These are phyloP conservation scores for Herminia tarsipennalis DNA, from an alignment of 2,888 invertebrate genomes.

Conservation along the genomic window DNA sequence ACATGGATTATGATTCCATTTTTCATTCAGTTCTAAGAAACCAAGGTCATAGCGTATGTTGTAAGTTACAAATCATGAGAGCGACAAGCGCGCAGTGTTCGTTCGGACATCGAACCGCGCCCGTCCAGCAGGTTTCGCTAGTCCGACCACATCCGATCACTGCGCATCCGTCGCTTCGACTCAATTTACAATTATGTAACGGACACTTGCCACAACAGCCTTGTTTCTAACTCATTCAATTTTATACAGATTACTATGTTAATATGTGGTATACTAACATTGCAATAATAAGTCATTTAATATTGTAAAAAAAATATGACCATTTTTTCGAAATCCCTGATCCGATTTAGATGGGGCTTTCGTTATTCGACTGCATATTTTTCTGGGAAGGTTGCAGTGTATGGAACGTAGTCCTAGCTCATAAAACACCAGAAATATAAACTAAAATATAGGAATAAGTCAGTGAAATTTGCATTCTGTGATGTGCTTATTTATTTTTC, in stretches of 20 bases:
- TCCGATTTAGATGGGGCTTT: too few species aligned
- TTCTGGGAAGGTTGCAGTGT: too few species aligned
- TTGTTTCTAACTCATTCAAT: conserved; percentile 38
- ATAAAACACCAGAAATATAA: too few species aligned
- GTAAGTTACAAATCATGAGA: conserved; percentile 39
- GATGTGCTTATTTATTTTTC: too few species aligned
- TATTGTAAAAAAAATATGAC: too few species aligned
- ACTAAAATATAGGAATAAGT: too few species aligned
- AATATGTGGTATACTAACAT: too few species aligned
- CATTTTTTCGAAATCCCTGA: too few species aligned
- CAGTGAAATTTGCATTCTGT: too few species aligned
- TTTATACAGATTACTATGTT: conserved; percentile 10
- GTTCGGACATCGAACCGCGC: conserved; percentile 74
- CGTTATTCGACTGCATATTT: too few species aligned
- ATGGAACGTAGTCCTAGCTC: too few species aligned
- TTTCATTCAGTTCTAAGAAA: conserved; percentile 14
- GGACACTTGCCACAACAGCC: conserved; percentile 46
- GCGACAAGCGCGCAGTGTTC: conserved; percentile 66
- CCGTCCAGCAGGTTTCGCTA: conserved; percentile 68
- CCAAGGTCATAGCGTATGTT: conserved; percentile 54
- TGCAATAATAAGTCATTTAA: too few species aligned
- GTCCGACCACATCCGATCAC: conserved; percentile 45
- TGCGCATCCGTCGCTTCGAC: conserved; percentile 56
- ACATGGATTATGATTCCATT: not conserved
- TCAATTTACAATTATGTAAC: conserved; percentile 72